phyloP scores from a whole-genome alignment of 2,797 vertebrate genomes.

The Tolypeutes matacus region DNA sequence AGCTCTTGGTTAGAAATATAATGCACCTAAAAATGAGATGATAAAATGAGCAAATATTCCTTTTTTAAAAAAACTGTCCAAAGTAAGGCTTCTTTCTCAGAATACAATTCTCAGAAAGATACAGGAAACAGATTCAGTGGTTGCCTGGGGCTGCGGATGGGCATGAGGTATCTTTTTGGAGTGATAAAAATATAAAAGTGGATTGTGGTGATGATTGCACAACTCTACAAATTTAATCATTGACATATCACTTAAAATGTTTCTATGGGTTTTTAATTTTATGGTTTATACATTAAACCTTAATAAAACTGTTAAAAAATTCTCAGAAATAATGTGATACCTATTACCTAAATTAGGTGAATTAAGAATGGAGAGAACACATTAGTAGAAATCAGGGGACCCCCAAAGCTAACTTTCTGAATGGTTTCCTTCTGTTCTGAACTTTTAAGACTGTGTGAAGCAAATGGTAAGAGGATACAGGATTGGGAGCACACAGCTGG shows the following conservation, averaged over 20 bases:
- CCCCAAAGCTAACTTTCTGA: slow-evolving; percentile 70
- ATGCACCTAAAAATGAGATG: slow-evolving; percentile 31
- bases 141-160: background rate
- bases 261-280: background rate
- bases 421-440: slow-evolving; percentile 79
- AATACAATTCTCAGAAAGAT: slow-evolving; percentile 71
- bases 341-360: slow-evolving; percentile 72
- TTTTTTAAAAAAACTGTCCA: background rate
- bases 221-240: slow-evolving; percentile 37
- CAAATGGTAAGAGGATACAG: slow-evolving; percentile 85
- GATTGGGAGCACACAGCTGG: slow-evolving; percentile 84
- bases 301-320: slow-evolving; percentile 66
- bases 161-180: background rate
- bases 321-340: slow-evolving; percentile 64
- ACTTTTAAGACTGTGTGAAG: slow-evolving; percentile 84
- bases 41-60: slow-evolving; percentile 56
- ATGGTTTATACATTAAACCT: slow-evolving; percentile 45
- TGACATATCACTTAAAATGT: slow-evolving; percentile 15
- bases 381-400: slow-evolving; percentile 75
- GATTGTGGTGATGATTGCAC: slow-evolving; percentile 32
- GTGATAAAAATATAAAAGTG: slow-evolving; percentile 52
- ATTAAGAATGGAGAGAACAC: slow-evolving; percentile 60
- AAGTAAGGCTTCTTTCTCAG: slow-evolving; percentile 47
- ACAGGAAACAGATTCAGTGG: slow-evolving; percentile 38
- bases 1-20: slow-evolving; percentile 57